Evolutionary conservation across 2,797 vertebrate genomes (phyloP).

Genomic region (Coendou prehensilis): DNA sequence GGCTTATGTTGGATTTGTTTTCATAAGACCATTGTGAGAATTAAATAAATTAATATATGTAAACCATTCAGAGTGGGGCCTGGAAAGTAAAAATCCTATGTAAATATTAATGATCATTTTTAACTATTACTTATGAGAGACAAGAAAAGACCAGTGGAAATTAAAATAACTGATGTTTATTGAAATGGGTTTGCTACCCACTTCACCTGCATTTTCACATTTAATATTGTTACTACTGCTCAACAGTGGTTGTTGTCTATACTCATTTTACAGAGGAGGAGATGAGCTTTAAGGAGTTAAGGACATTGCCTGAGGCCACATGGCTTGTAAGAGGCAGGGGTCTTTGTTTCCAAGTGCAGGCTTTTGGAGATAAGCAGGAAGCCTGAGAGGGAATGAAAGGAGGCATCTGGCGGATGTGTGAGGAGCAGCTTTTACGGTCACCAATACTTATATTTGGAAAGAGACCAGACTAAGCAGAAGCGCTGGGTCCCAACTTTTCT

Average conservation of each 20-base stretch:
- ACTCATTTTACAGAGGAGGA: neutral
- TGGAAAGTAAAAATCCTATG: neutral
- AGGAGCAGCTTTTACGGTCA: neutral
- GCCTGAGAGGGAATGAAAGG: neutral
- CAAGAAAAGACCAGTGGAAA: neutral
- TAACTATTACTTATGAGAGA: slow-evolving; percentile 26
- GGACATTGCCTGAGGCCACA: neutral
- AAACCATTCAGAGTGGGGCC: neutral
- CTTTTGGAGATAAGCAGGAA: neutral
- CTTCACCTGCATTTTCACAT: neutral
- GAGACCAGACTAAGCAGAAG: neutral
- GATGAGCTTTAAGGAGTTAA: neutral
- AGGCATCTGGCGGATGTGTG: neutral
- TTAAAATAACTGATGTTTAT: neutral
- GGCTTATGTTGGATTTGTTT: neutral
- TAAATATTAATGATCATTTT: slow-evolving; percentile 4
- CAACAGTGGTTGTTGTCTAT: neutral
- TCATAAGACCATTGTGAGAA: neutral
- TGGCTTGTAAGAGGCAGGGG: neutral
- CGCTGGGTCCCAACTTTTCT: neutral
- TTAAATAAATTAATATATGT: neutral
- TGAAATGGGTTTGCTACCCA: neutral
- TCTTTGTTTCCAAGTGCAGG: neutral
- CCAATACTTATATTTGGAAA: neutral
- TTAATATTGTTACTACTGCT: neutral